Conservation (phyloP, 2,888 invertebrate species). For the Ophioninae sp. region DNA sequence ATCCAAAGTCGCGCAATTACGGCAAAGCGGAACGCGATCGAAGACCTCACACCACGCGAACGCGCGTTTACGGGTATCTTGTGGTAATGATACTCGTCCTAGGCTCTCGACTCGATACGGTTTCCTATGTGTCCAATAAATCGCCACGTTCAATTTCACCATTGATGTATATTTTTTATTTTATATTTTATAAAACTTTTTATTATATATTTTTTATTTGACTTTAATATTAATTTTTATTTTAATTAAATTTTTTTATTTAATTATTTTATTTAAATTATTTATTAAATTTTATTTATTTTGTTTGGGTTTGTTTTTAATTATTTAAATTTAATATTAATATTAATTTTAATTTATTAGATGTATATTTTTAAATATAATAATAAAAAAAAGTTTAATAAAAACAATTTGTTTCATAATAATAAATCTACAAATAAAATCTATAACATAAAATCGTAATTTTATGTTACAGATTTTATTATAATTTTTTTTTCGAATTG, state of each 20-base stretch:
- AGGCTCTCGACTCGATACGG: background rate
- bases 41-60: conserved; percentile 40
- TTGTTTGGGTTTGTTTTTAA: background rate
- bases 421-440: too few relatives aligned
- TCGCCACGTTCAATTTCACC: background rate
- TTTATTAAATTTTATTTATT: background rate
- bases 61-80: conserved; percentile 23
- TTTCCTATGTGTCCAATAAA: background rate
- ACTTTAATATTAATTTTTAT: conserved; percentile 4
- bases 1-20: conserved; percentile 38
- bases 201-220: too few relatives aligned
- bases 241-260: too few relatives aligned
- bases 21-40: conserved; percentile 26
- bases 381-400: too few relatives aligned
- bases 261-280: too few relatives aligned
- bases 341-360: background rate
- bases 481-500: too few relatives aligned
- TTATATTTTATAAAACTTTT: too few relatives aligned
- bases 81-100: conserved; percentile 11
- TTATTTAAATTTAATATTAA: background rate
- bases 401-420: too few relatives aligned
- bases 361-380: background rate
- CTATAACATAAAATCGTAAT: background rate
- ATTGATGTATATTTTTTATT: background rate
- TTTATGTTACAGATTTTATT: too few relatives aligned